Percentiles rank a stretch among this genome's conserved stretches.
phyloP scores from a whole-genome alignment of 2,113 vertebrate genomes.

The Chloropsis cyanopogon region DNA sequence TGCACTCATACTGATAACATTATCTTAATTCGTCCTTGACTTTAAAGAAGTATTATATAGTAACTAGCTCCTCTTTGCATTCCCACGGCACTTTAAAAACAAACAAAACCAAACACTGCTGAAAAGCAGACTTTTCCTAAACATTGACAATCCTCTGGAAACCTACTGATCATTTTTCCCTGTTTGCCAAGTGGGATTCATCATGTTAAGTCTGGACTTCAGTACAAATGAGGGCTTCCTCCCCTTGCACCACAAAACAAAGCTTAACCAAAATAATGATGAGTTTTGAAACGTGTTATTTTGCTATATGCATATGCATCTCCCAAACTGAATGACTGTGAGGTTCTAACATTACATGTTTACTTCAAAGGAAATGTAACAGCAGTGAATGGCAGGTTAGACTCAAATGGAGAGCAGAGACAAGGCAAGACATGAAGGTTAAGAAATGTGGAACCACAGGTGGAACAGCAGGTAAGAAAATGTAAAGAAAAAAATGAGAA shows the following conservation, averaged over 20 bases:
- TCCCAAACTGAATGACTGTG: not conserved
- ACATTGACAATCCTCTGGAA: not conserved
- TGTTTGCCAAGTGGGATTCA: not conserved
- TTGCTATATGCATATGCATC: not conserved
- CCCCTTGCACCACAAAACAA: not conserved
- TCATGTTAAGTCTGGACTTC: not conserved
- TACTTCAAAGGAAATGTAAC: not conserved
- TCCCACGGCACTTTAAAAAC: not conserved
- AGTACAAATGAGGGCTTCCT: not conserved
- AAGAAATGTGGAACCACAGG: not conserved
- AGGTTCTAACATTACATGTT: not conserved
- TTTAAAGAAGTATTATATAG: not conserved
- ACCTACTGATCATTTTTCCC: not conserved
- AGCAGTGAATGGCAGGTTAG: not conserved
- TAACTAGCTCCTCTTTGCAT: not conserved
- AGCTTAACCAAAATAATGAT: not conserved
- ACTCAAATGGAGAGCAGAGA: not conserved
- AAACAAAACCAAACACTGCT: not conserved
- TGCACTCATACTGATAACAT: constrained; percentile 25
- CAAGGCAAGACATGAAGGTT: not conserved
- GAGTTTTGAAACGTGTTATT: not conserved
- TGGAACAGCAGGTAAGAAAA: not conserved
- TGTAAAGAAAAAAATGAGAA: not conserved
- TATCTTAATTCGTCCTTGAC: constrained; percentile 17
- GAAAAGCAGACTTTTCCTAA: not conserved